These are phyloP conservation scores for Rhinogobius similis DNA, from an alignment of 2,113 vertebrate genomes.

Conservation along the genomic window DNA sequence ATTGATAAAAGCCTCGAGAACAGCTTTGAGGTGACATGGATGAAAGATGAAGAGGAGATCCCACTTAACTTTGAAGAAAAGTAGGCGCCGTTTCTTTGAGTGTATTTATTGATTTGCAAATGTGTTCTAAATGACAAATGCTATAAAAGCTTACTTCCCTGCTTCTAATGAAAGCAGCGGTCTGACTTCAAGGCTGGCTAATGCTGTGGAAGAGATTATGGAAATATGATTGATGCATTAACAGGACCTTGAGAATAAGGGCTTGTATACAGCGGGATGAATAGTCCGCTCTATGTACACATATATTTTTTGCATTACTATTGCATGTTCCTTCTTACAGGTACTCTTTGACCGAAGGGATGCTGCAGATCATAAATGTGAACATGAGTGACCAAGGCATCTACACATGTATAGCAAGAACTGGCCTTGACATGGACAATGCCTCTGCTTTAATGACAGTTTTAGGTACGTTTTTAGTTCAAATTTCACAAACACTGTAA, in stretches of 20 bases:
- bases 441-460: constrained; percentile 80
- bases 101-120: not conserved
- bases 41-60: constrained; percentile 81
- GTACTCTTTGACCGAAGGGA: constrained; percentile 70
- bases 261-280: not conserved
- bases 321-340: constrained; percentile 35
- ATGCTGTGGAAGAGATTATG: not conserved
- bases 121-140: not conserved
- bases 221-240: constrained; percentile 5
- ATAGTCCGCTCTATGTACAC: not conserved
- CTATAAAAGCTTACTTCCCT: not conserved
- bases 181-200: not conserved
- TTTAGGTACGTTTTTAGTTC: constrained; percentile 77
- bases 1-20: constrained; percentile 82
- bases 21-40: constrained; percentile 85
- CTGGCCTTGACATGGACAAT: constrained; percentile 79
- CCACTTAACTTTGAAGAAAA: constrained; percentile 75
- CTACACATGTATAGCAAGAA: constrained; percentile 85
- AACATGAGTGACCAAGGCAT: constrained; percentile 81
- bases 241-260: not conserved
- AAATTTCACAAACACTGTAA: not conserved
- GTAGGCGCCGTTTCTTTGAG: constrained; percentile 61
- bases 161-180: constrained; percentile 4
- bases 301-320: not conserved
- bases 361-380: constrained; percentile 84